Evolutionary conservation across 2,113 vertebrate genomes (phyloP).

Genomic region (Hystrix brachyura): DNA sequence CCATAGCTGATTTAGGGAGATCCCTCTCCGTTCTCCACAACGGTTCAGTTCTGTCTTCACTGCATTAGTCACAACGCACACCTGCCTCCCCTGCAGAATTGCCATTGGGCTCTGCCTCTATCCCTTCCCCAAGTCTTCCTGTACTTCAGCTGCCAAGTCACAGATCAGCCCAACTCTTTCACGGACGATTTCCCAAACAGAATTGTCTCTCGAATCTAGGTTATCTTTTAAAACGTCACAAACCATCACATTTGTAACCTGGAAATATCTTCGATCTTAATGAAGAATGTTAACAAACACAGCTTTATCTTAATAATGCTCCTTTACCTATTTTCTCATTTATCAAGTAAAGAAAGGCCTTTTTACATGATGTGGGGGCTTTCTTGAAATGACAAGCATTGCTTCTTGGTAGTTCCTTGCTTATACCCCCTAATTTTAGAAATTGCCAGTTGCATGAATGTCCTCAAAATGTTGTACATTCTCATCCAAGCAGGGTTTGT

Average conservation of each 20-base stretch:
- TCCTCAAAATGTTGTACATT: not conserved
- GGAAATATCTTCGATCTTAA: not conserved
- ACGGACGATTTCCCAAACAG: not conserved
- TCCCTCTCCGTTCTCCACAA: not conserved
- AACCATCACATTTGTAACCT: not conserved
- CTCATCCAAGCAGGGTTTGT: not conserved
- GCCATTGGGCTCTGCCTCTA: accelerated
- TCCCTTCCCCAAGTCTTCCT: not conserved
- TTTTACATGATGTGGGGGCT: not conserved
- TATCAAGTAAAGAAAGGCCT: not conserved
- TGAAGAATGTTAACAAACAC: not conserved
- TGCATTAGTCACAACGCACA: not conserved
- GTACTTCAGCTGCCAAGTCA: not conserved
- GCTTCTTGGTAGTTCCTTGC: not conserved
- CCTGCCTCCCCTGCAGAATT: not conserved
- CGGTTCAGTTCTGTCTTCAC: not conserved
- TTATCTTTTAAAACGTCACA: not conserved
- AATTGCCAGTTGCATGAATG: not conserved
- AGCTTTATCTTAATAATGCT: not conserved
- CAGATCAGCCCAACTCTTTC: not conserved
- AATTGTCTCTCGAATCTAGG: not conserved
- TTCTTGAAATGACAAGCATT: not conserved
- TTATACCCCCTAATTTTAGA: not conserved
- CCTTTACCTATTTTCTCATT: not conserved
- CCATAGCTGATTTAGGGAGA: not conserved